Evolutionary conservation across 2,113 vertebrate species (phyloP).

Genomic region (Gallinago jamesoni): DNA sequence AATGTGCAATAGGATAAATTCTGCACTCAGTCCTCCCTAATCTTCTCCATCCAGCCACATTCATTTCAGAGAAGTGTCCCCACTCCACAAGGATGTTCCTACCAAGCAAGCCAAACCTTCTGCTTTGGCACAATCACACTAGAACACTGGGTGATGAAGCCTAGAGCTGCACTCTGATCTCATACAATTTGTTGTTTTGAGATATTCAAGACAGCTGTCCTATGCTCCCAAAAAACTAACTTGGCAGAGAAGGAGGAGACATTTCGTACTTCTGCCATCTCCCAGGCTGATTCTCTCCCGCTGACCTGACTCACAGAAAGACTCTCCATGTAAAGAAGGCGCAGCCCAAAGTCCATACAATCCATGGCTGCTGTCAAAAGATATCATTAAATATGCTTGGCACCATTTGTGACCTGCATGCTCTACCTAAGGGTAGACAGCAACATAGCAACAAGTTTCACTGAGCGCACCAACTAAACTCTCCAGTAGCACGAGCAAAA

Average conservation of each 20-base stretch:
- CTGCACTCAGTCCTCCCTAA: background rate
- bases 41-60: background rate
- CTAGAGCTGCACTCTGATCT: background rate
- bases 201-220: background rate
- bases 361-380: background rate
- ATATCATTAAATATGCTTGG: background rate
- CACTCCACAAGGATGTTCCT: background rate
- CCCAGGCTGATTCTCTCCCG: background rate
- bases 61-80: background rate
- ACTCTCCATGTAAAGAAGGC: background rate
- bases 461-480: background rate
- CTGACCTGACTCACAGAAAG: background rate
- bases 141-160: background rate
- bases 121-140: background rate
- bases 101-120: slow-evolving; percentile 7
- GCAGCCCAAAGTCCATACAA: background rate
- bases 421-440: background rate
- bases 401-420: background rate
- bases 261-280: background rate
- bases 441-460: background rate
- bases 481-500: background rate
- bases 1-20: background rate
- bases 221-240: background rate
- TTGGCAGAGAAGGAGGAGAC: background rate
- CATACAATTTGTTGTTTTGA: background rate